Conservation (phyloP, 2,888 invertebrate genomes). For the Lepeophtheirus nordmannii region DNA sequence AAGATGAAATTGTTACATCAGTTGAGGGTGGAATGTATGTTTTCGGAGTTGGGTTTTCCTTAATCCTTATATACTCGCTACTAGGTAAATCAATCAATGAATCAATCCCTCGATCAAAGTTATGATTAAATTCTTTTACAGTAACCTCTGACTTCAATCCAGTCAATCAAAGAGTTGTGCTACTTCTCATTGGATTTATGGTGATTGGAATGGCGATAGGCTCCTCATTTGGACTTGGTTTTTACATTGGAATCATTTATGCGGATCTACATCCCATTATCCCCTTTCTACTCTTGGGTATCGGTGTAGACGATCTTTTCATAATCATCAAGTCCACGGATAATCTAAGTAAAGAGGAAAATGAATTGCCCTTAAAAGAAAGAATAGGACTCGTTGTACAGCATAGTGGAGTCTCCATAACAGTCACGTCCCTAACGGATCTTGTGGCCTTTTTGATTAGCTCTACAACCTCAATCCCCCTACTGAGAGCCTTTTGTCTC, state of each 20-base stretch:
- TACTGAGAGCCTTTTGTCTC: constrained; percentile 38
- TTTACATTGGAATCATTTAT: constrained; percentile 33
- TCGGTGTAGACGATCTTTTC: constrained; percentile 37
- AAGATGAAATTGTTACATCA: constrained; percentile 6
- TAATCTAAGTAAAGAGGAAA: constrained; percentile 1
- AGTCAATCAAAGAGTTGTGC: neutral
- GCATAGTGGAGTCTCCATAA: constrained; percentile 39
- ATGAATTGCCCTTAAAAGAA: constrained; percentile 15
- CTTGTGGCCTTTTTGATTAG: constrained; percentile 39
- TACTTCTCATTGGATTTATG: constrained; percentile 33
- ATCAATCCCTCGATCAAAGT: too few relatives aligned
- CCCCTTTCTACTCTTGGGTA: constrained; percentile 36
- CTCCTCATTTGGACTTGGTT: constrained; percentile 34
- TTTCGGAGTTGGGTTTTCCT: neutral
- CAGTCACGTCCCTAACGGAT: constrained; percentile 40
- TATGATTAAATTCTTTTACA: neutral
- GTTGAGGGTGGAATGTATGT: neutral
- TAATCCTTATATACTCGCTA: neutral
- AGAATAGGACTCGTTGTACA: constrained; percentile 34
- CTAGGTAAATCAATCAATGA: neutral
- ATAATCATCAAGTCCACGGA: constrained; percentile 31
- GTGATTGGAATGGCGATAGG: constrained; percentile 34
- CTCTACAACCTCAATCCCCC: constrained; percentile 38
- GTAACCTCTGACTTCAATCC: neutral
- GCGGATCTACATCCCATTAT: constrained; percentile 36